Base-by-base conservation (phyloP, 2,888 invertebrate genomes). In the Sarcophaga rosellei region DNA sequence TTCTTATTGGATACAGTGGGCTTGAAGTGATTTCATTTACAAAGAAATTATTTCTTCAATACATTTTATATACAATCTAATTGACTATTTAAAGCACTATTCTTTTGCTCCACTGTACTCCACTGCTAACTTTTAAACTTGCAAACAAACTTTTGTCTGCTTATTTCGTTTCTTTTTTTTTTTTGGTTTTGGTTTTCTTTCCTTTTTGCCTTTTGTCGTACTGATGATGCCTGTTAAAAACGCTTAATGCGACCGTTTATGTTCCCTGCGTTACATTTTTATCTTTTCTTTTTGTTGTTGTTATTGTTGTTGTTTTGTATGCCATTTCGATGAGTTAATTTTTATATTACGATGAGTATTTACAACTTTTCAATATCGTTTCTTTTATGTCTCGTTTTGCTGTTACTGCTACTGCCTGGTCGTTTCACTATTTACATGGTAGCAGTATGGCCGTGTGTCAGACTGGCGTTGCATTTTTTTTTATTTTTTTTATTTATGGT, bases 241-340 rank as follows among this genome's bases (percentile, higher is more conserved):
- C 57, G 44, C 74, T 53, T 23, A 68, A 74, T 74, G 68, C n/a
- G 57, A 4, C 63, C 63, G 35, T 68, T 70, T 81, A 25, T 65
- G 63, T 76, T 66, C 12, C 68, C 35, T 53, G 68, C 62, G 35
- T 74, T 63, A 61, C 66, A 47, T 72, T 63, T 1, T 12, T 23
- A 44, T 23, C 17, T 72, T 25, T 20, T 81, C 62, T 35, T 47
- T 23, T 62, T 20, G 25, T 44, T 35, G 25, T 25, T 25, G 25
- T 25, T 35, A 6, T 35, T 35, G 35, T 6, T 35, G 8, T 35
- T 35, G 17, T 53, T 21, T 15, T 65, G 1, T 65, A 35, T 53
- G 23, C 62, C 53, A 62, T 77, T 77, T 83, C 72, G 73, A 68
- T 83, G 78, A 78, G 78, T 78, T 78, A 68, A 68, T 83, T 83